Conservation (phyloP, 2,888 invertebrate genomes). For the Caenorhabditis sp. region DNA sequence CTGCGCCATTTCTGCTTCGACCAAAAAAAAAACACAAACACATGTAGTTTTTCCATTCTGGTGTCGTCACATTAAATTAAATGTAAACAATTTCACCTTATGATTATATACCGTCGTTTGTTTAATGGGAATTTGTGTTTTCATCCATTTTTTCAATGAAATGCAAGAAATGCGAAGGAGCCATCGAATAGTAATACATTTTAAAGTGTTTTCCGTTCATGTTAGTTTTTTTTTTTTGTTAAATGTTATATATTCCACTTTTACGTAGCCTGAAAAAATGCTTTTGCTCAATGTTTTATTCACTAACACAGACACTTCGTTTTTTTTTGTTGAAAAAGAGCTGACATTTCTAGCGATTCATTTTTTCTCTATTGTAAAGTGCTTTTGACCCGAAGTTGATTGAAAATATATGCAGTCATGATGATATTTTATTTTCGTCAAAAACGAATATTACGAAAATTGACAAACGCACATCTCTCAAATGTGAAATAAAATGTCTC, state of each 20-base stretch:
- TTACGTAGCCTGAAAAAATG: too few relatives aligned
- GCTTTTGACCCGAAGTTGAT: slow-evolving; percentile 19
- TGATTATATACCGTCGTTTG: too few relatives aligned
- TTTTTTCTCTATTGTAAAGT: slow-evolving; percentile 24
- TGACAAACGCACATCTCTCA: neutral
- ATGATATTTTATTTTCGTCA: too few relatives aligned
- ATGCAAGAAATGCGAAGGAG: neutral
- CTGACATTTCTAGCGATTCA: slow-evolving; percentile 16
- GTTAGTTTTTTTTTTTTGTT: neutral
- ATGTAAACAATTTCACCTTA: too few relatives aligned
- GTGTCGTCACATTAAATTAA: too few relatives aligned
- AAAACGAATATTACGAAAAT: too few relatives aligned
- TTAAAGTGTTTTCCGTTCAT: neutral
- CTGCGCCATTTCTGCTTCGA: neutral
- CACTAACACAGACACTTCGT: slow-evolving; percentile 4
- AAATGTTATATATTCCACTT: slow-evolving; percentile 23
- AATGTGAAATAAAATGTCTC: neutral
- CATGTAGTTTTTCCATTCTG: too few relatives aligned
- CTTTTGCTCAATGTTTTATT: slow-evolving; percentile 7
- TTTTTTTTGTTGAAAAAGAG: neutral
- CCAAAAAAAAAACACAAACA: too few relatives aligned
- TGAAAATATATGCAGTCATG: neutral
- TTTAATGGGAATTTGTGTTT: too few relatives aligned
- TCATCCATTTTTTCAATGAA: neutral
- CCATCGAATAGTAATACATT: neutral